Base-by-base conservation (phyloP, 1,140 invertebrate species). In the Tetragonula clypearis region DNA sequence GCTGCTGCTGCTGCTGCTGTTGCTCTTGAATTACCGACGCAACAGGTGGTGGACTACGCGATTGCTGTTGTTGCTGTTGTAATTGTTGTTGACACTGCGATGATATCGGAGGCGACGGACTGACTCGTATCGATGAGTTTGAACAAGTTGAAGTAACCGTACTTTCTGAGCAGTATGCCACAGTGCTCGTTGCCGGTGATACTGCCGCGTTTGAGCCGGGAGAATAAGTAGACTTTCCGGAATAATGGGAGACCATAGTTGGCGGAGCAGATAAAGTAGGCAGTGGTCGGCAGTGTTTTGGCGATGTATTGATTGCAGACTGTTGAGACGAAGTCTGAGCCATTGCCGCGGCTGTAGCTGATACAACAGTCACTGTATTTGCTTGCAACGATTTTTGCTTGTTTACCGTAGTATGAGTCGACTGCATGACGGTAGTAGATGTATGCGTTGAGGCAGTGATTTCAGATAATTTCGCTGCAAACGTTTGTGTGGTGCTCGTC, bases 381-480 rank as follows among this genome's bases (percentile, higher is more conserved):
- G 87, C 86, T 74, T 92, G 88, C 35, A 90, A 79, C 73, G 86
- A 84, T 77, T 93, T 92, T 72, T 90, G 90, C 73, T 93, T 92
- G 49, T 88, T 92, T 49, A 88, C 79, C 53, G 88, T 76, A 66
- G 68, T 88, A 73, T 93, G 92, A 85, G 88, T 91, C n/a, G 91
- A 92, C 82, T 93, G 93, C 83, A 91, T 88, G 30, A 89, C 85
- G 55, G 88, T 86, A 53, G 92, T 91, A 77, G 91, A 89, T 77
- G 92, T 91, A 79, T 92, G 91, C 41, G 90, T 90, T 76, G 94
- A 90, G 90, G 93, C 92, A 89, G 94, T 94, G 91, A 95, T 95
- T 90, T 96, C 96, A 6, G 96, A 96, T 66, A 96, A 91, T 92
- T 96, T 96, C 2, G 96, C 96, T 66, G 96, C 96, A 92, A 96